Evolutionary conservation across 2,113 vertebrate genomes (phyloP).

Genomic region (Limanda limanda): DNA sequence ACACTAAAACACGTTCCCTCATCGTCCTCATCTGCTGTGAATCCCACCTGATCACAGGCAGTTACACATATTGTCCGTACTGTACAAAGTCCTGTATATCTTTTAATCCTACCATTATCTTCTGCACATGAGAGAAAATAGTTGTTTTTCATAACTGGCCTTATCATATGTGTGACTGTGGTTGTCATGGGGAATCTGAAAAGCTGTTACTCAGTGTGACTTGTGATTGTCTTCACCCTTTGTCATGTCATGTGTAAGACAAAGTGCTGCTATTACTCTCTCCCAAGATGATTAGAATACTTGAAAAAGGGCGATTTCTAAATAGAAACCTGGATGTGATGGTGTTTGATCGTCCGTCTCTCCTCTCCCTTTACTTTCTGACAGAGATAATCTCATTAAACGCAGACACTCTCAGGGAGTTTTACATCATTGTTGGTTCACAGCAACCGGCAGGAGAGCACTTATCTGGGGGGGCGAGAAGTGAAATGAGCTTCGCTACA

Average conservation of each 20-base stretch:
- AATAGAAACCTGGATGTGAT: conserved; percentile 38
- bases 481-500: conserved; percentile 41
- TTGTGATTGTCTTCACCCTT: not conserved
- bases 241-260: conserved; percentile 4
- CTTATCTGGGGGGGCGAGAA: conserved; percentile 44
- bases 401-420: conserved; percentile 48
- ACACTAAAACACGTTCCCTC: not conserved
- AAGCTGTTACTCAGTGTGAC: too few species aligned
- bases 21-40: conserved; percentile 1
- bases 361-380: conserved; percentile 40
- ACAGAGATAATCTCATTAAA: conserved; percentile 67
- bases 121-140: too few species aligned
- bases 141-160: too few species aligned
- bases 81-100: conserved; percentile 10
- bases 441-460: conserved; percentile 44
- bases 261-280: conserved; percentile 20
- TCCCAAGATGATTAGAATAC: conserved; percentile 46
- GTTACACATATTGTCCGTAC: not conserved
- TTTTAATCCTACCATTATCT: too few species aligned
- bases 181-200: too few species aligned
- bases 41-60: conserved; percentile 8
- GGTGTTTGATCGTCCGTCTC: conserved; percentile 39
- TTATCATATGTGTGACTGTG: too few species aligned
- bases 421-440: conserved; percentile 61
- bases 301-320: conserved; percentile 49